Conservation (phyloP, 1,140 invertebrate genomes). For the Aphis gossypii region DNA sequence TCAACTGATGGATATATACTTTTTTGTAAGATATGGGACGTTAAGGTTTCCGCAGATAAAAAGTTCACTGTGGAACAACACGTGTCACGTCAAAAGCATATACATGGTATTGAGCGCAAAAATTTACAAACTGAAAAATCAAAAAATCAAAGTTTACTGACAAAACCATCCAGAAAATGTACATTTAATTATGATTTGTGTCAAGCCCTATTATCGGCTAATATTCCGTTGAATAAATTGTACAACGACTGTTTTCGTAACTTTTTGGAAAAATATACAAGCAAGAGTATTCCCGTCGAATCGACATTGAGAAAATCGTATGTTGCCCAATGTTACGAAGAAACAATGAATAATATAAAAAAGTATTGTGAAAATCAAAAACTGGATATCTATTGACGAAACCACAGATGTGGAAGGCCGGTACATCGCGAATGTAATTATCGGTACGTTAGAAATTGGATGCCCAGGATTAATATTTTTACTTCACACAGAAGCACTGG, state of each 20-base stretch:
- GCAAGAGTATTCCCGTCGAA: background rate
- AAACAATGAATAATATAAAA: background rate
- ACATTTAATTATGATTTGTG: conserved; percentile 22
- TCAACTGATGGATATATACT: background rate
- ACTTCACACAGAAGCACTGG: conserved; percentile 9
- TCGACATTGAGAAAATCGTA: background rate
- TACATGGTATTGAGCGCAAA: background rate
- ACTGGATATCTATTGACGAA: conserved; percentile 2
- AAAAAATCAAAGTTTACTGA: conserved; percentile 65
- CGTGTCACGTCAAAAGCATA: background rate
- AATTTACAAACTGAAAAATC: background rate
- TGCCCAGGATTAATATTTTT: conserved; percentile 34
- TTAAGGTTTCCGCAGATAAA: background rate
- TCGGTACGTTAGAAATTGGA: conserved; percentile 12
- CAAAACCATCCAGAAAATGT: conserved; percentile 65
- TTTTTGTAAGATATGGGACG: background rate
- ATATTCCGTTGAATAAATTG: conserved; percentile 29
- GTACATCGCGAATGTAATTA: conserved; percentile 18
- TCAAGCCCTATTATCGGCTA: background rate
- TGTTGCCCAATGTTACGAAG: background rate
- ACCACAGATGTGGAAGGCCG: background rate
- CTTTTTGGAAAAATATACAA: conserved; percentile 76
- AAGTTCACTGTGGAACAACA: background rate
- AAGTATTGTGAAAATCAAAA: conserved; percentile 26
- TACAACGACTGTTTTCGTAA: background rate